Evolutionary conservation across 2,888 invertebrate genomes (phyloP).

Genomic region (Nomada flava): DNA sequence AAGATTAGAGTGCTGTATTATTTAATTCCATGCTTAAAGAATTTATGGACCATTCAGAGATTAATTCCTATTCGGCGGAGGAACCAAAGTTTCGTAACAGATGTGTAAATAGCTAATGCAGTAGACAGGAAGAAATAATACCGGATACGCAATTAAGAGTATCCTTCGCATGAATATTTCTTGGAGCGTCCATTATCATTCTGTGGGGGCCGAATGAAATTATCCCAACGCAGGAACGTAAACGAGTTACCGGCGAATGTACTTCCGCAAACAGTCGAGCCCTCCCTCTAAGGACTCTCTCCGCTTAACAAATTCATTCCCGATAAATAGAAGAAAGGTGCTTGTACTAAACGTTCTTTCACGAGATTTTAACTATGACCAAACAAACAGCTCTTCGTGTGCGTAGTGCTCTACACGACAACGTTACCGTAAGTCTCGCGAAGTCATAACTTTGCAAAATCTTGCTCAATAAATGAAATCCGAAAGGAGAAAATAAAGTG

Average conservation of each 20-base stretch:
- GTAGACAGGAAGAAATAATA: not conserved
- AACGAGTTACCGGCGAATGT: conserved; percentile 13
- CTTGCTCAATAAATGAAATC: not conserved
- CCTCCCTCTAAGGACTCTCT: not conserved
- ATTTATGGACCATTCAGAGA: too few species aligned
- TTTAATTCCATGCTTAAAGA: too few species aligned
- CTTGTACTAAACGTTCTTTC: not conserved
- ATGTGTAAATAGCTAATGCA: not conserved
- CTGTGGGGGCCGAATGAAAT: conserved; percentile 22
- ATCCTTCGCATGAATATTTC: not conserved
- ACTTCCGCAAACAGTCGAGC: too few species aligned
- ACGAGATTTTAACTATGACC: not conserved
- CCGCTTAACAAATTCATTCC: too few species aligned
- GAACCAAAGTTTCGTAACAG: too few species aligned
- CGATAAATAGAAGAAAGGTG: too few species aligned
- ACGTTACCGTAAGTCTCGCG: too few species aligned
- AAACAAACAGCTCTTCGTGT: too few species aligned
- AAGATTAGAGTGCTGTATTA: not conserved
- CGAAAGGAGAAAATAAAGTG: not conserved
- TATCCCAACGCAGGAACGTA: conserved; percentile 20
- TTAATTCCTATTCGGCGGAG: too few species aligned
- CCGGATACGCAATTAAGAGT: not conserved
- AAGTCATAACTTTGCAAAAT: not conserved
- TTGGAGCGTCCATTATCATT: not conserved
- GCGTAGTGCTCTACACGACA: too few species aligned